Conservation (phyloP, 2,888 invertebrate genomes). For the Melanargia galathea region DNA sequence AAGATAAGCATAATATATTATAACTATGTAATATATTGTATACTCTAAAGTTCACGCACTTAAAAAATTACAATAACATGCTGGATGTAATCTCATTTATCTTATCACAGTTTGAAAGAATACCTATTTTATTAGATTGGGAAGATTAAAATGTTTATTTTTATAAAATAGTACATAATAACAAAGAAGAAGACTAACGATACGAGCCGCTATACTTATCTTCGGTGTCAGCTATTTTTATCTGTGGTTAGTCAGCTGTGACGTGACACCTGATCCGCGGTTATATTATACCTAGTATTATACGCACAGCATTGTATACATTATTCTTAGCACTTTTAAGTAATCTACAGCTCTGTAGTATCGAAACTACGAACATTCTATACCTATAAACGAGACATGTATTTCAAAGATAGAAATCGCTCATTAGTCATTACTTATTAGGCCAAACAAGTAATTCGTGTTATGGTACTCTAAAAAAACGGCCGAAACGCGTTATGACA, state of each 20-base stretch:
- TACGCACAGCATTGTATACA: conserved; percentile 15
- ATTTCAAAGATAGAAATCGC: no score
- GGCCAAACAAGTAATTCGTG: no score
- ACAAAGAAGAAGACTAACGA: conserved; percentile 18
- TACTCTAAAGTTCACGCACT: not conserved
- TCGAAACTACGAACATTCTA: no score
- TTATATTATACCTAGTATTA: no score
- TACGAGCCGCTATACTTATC: conserved; percentile 28
- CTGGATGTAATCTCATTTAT: conserved; percentile 4
- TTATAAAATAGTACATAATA: not conserved
- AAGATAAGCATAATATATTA: conserved; percentile 2
- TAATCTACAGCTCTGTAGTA: no score
- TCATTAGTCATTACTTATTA: no score
- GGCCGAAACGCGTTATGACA: no score
- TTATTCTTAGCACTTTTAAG: no score
- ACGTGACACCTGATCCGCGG: conserved; percentile 21
- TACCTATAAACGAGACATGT: no score
- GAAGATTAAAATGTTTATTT: conserved; percentile 12
- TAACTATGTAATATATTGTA: not conserved
- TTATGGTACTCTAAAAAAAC: no score
- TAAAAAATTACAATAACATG: conserved; percentile 3
- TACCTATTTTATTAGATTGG: conserved; percentile 2
- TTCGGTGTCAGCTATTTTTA: conserved; percentile 34
- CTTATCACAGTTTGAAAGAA: conserved; percentile 9
- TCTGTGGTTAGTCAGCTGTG: conserved; percentile 31